Conservation (phyloP, 2,888 invertebrate genomes). For the Halocaridina rubra region DNA sequence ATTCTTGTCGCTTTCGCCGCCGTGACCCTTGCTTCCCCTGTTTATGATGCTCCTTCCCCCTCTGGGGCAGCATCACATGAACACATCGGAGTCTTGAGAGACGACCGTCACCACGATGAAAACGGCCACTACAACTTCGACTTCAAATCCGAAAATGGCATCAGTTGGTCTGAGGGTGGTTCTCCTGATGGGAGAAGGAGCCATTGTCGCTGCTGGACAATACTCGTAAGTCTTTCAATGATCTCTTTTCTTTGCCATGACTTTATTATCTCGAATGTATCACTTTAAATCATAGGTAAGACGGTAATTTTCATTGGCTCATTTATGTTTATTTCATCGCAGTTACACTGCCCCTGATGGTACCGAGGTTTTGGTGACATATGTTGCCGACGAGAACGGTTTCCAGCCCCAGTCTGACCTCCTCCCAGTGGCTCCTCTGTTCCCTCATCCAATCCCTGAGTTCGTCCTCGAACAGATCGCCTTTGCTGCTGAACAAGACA, state of each 20-base stretch:
- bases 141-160: slow-evolving; percentile 56
- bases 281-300: background rate
- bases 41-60: background rate
- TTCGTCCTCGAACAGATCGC: slow-evolving; percentile 34
- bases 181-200: background rate
- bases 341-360: slow-evolving; percentile 61
- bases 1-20: background rate
- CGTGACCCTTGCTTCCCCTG: background rate
- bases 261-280: too few relatives aligned
- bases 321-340: background rate
- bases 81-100: slow-evolving; percentile 46
- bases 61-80: background rate
- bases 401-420: slow-evolving; percentile 41
- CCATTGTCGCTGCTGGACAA: background rate
- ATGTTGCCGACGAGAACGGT: slow-evolving; percentile 47
- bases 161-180: slow-evolving; percentile 20
- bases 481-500: slow-evolving; percentile 27
- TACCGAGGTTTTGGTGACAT: slow-evolving; percentile 40
- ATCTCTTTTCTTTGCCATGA: too few relatives aligned
- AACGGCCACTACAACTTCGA: slow-evolving; percentile 58
- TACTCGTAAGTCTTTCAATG: background rate
- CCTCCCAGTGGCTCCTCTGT: slow-evolving; percentile 42
- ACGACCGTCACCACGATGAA: slow-evolving; percentile 52
- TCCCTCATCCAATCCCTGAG: slow-evolving; percentile 40
- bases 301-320: background rate